Conservation (phyloP, 2,113 vertebrate genomes). For the Hassar affinis region DNA sequence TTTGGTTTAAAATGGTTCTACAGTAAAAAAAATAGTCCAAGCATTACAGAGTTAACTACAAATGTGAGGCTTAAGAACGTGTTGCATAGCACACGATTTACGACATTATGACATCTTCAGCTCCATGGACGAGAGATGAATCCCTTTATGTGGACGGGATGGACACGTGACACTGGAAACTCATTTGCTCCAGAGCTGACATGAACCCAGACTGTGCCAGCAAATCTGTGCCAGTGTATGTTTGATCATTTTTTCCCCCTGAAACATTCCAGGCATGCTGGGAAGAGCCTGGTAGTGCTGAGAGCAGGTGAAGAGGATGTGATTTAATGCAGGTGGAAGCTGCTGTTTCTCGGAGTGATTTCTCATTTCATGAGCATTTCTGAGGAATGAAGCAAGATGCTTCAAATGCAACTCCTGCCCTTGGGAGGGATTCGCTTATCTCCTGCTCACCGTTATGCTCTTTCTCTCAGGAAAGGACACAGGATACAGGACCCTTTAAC, state of each 20-base stretch:
- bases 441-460: neutral
- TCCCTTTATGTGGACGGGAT: neutral
- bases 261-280: conserved; percentile 17
- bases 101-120: no score
- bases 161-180: neutral
- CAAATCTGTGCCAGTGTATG: conserved; percentile 7
- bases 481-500: neutral
- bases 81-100: no score
- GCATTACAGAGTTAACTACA: neutral
- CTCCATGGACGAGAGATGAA: neutral
- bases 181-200: neutral
- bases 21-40: neutral
- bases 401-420: neutral
- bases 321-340: conserved; percentile 28
- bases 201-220: neutral
- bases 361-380: neutral
- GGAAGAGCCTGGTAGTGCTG: conserved; percentile 15
- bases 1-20: neutral
- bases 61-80: neutral
- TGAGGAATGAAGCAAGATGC: conserved; percentile 20
- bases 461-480: neutral
- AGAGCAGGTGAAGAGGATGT: conserved; percentile 27
- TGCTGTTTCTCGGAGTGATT: neutral
- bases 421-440: conserved; percentile 9
- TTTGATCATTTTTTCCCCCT: neutral